Evolutionary conservation across 2,113 vertebrate genomes (phyloP), one percentile per base, ranked within the genome.

Genomic region (Hypanus sabinus): DNA sequence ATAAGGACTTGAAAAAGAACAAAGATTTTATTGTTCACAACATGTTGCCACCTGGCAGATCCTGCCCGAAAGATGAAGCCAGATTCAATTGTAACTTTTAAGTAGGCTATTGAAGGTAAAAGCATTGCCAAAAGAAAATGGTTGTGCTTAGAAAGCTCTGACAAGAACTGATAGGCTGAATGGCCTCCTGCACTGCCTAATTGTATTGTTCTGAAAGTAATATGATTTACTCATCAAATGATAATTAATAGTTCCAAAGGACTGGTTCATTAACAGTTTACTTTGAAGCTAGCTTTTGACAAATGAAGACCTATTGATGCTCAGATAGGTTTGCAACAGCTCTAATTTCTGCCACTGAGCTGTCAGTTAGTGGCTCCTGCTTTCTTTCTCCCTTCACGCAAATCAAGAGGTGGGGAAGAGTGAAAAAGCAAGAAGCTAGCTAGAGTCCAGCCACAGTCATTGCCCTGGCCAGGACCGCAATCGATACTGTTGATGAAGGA

Each of bases 401-500:
- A 93, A 75, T 73, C 55, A 46, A 20, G 38, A 5, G 33, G 60
- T 38, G 36, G 70, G 87, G 62, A 71, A 22, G 16, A 24, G 71
- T 73, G 22, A 73, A 93, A 93, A 46, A 93, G 0, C 27, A 71
- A 71, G 90, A 73, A 73, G 68, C 36, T 38, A 93, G 70, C 24
- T 27, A 27, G 70, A 93, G 38, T 73, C 36, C 68, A 73, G 70
- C 70, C 68, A 24, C 33, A 73, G 2, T 71, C 68, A 73, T 27
- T 93, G 68, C 57, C 85, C 88, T 70, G 88, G 88, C 70, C 88
- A 91, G 88, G 6, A 18, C n/a, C 46, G 87, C 62, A 91, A 70
- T 91, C 16, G 87, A 91, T 91, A 38, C 88, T 33, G 30, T 36
- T 91, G 88, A 91, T 91, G 88, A 91, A 91, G n/a, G 24, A 91